Base-by-base conservation (phyloP, 2,888 invertebrate species). In the Pterostichus niger region DNA sequence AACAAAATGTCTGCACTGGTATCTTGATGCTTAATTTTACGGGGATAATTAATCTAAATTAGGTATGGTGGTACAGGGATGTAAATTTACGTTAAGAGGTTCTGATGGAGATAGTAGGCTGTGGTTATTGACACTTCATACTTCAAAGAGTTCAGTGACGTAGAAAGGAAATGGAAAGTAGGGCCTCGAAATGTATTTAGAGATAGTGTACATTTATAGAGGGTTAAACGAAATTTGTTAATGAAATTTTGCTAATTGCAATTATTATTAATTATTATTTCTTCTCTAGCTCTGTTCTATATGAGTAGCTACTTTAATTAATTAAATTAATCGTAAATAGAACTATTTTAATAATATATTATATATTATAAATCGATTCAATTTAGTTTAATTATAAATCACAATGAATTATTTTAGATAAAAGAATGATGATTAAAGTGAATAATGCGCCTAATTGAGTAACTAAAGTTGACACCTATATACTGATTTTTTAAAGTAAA, bases 1-100 rank as follows among this genome's bases (percentile, higher is more conserved):
- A 49, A 49, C 49, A 49, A 59, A 59, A 59, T 59, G 49, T 49
- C 40, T 54, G 54, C 54, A 15, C 31, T 59, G 24, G 31, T 33
- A 35, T 31, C 49, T 11, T 33, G 64, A 35, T 24, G 31, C 31
- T 59, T 59, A 24, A 59, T 59, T 59, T 24, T 59, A 24, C 24
- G 64, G 64, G 5, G 35, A 13, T 64, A 64, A 64, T 64, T 64
- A 64, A 64, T 64, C 35, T 64, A 64, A 64, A 64, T 64, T 64
- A 64, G 59, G 24, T 24, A 59, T 24, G 56, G 31, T 31, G 59
- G n/a, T 64, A 59, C 9, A 35, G 35, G 11, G 31, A 64, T 4
- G 64, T 9, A 35, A 64, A 33, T 64, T 33, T 64, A 64, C 24
- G 33, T 64, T 35, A 33, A n/a, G 35, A 9, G 64, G n/a, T 35